Conservation (phyloP, 2,113 vertebrate species). For the Grantiella picta region DNA sequence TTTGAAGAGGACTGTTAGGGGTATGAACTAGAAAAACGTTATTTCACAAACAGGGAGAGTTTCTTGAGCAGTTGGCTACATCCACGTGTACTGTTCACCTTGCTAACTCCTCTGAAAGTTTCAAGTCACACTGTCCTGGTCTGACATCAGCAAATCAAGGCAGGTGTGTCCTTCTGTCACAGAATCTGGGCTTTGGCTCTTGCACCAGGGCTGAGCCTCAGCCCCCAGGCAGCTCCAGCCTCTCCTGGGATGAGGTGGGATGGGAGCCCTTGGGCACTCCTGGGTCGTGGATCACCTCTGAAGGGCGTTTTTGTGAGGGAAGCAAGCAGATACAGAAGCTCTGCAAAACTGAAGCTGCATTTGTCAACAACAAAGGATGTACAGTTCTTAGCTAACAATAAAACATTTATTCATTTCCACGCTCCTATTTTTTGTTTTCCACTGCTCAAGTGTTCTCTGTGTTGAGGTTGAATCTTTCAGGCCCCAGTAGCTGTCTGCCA, state of each 20-base stretch:
- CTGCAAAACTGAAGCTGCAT: neutral
- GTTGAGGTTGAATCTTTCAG: neutral
- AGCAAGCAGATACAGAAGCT: neutral
- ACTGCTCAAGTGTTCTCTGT: neutral
- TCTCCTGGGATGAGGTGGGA: neutral
- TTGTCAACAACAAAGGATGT: neutral
- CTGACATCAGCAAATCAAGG: neutral
- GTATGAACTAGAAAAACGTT: neutral
- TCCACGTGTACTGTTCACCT: neutral
- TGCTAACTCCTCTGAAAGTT: neutral
- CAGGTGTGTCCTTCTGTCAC: rapidly evolving
- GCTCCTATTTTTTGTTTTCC: neutral
- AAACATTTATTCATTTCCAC: neutral
- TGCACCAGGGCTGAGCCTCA: neutral
- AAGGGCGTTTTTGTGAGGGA: neutral
- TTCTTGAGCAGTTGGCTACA: neutral
- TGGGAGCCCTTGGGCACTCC: neutral
- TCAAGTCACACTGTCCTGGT: neutral
- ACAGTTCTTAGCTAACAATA: neutral
- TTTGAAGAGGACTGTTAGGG: neutral
- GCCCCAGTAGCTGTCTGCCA: neutral
- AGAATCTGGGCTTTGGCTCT: neutral
- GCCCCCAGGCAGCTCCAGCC: neutral
- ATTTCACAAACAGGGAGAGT: neutral
- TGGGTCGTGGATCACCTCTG: neutral